Percentiles rank a stretch among this genome's conserved stretches.
Conservation (phyloP, 2,113 vertebrate species). For the Circaetus gallicus region DNA sequence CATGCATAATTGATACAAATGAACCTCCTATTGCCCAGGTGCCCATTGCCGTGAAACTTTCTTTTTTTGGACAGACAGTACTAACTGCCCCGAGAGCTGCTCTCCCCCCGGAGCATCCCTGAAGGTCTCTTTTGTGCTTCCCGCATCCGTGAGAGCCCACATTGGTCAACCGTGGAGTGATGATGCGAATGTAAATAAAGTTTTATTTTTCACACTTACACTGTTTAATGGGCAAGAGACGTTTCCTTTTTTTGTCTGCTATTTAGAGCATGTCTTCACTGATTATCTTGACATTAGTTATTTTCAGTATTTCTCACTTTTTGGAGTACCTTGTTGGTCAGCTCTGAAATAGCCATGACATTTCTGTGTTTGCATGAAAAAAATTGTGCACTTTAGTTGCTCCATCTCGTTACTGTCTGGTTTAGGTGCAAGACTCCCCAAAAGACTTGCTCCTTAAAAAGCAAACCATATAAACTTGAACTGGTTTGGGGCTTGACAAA, state of each 20-base stretch:
- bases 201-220: not conserved
- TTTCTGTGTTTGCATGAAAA: not conserved
- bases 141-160: accelerated
- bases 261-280: not conserved
- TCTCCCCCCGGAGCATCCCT: not conserved
- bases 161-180: not conserved
- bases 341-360: not conserved
- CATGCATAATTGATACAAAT: not conserved
- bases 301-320: not conserved
- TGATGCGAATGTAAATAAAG: conserved; percentile 15
- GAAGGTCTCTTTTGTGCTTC: not conserved
- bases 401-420: accelerated
- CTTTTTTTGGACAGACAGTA: not conserved
- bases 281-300: not conserved
- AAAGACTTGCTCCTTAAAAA: not conserved
- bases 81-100: not conserved
- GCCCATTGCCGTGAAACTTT: not conserved
- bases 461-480: not conserved
- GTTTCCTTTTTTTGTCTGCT: not conserved
- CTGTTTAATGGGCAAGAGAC: not conserved
- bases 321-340: not conserved
- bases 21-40: not conserved
- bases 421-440: not conserved
- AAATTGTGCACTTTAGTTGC: not conserved
- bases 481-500: not conserved